Evolutionary conservation across 2,797 vertebrate genomes (phyloP).

Genomic region (Leucoraja ocellata): DNA sequence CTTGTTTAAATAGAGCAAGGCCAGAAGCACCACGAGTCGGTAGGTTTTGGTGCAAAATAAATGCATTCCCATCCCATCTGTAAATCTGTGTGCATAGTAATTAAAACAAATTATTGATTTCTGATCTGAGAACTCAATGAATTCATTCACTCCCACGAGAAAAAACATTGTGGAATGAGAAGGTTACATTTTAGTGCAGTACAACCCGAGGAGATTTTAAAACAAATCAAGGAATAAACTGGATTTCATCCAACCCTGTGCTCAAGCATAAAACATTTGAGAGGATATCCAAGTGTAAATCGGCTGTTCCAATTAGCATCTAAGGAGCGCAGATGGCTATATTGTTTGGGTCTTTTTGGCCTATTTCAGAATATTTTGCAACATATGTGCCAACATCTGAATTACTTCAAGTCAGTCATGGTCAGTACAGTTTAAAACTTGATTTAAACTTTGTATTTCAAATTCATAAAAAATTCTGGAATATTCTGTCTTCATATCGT

Average conservation of each 20-base stretch:
- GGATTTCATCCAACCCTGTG: not conserved
- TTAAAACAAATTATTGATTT: not conserved
- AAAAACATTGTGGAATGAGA: not conserved
- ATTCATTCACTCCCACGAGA: not conserved
- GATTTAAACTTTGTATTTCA: not conserved
- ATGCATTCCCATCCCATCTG: constrained; percentile 61
- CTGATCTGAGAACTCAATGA: not conserved
- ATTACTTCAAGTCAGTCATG: not conserved
- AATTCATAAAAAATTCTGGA: not conserved
- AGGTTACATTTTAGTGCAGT: not conserved
- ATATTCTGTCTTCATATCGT: not conserved
- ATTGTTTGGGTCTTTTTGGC: not conserved
- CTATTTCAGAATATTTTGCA: not conserved
- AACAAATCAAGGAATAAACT: not conserved
- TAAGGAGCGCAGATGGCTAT: not conserved
- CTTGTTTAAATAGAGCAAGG: constrained; percentile 63
- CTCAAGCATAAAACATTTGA: not conserved
- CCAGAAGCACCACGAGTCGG: constrained; percentile 58
- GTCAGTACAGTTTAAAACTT: not conserved
- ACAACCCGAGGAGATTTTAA: not conserved
- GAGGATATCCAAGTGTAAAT: not conserved
- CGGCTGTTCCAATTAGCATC: not conserved
- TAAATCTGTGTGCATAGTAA: constrained; percentile 65
- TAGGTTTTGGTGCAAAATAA: constrained; percentile 67
- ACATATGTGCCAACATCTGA: not conserved